Conservation (phyloP, 2,113 vertebrate genomes). For the Thamnaconus septentrionalis region DNA sequence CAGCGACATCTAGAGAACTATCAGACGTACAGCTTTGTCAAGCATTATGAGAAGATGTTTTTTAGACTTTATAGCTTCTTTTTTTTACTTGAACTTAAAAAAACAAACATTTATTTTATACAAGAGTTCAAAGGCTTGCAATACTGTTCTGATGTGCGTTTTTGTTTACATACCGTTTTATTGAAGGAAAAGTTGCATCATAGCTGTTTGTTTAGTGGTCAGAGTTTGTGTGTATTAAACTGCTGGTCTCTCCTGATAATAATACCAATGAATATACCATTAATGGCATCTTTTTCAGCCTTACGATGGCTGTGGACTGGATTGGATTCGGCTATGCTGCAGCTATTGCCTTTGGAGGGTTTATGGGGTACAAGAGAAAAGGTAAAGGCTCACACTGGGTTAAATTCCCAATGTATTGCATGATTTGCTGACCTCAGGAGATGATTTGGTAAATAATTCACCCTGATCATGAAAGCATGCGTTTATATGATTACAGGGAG, state of each 20-base stretch:
- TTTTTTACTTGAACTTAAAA: too few relatives aligned
- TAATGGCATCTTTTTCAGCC: slow-evolving; percentile 17
- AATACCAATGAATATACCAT: background rate
- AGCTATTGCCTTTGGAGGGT: slow-evolving; percentile 82
- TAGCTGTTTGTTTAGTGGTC: background rate
- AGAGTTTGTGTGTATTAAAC: too few relatives aligned
- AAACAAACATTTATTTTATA: too few relatives aligned
- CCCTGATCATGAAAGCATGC: background rate
- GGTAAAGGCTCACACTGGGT: slow-evolving; percentile 65
- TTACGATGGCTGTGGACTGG: slow-evolving; percentile 84
- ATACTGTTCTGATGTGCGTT: too few relatives aligned
- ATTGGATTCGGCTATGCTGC: slow-evolving; percentile 88
- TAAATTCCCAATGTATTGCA: background rate
- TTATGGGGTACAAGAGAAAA: slow-evolving; percentile 86
- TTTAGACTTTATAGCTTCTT: too few relatives aligned
- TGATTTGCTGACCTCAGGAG: too few relatives aligned
- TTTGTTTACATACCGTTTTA: too few relatives aligned
- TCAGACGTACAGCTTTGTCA: background rate
- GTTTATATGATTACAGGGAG: slow-evolving; percentile 76
- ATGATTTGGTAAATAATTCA: background rate
- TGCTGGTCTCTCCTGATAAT: background rate
- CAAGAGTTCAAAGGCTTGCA: too few relatives aligned
- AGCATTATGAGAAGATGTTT: too few relatives aligned
- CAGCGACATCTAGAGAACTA: slow-evolving; percentile 28
- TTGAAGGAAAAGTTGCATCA: background rate